Conservation (phyloP, 2,888 invertebrate species). For the Diabrotica balteata region DNA sequence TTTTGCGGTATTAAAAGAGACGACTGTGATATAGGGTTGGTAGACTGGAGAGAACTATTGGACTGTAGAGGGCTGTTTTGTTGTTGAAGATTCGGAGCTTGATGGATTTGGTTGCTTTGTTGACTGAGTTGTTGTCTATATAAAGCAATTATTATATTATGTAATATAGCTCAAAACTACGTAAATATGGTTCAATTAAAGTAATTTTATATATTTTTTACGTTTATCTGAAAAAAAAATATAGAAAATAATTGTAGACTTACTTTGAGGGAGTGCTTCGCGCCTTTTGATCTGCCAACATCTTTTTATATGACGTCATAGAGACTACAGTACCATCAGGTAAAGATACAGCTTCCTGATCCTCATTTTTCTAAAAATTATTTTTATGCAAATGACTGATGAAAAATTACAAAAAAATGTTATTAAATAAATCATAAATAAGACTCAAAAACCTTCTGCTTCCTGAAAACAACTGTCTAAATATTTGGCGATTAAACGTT, state of each 20-base stretch:
- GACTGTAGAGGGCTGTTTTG: constrained; percentile 9
- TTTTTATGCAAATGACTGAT: too few species aligned
- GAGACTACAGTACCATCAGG: constrained; percentile 48
- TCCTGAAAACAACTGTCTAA: too few species aligned
- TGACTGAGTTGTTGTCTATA: constrained; percentile 3
- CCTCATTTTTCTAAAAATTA: constrained; percentile 35
- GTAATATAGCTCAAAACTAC: too few species aligned
- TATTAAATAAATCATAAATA: too few species aligned
- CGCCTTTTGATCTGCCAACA: constrained; percentile 47
- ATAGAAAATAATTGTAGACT: constrained; percentile 6
- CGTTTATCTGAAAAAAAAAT: neutral
- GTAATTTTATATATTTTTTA: too few species aligned
- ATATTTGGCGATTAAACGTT: too few species aligned
- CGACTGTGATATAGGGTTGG: constrained; percentile 12
- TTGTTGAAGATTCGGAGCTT: constrained; percentile 1
- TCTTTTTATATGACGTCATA: constrained; percentile 47
- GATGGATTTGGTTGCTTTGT: constrained; percentile 14
- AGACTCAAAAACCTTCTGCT: too few species aligned
- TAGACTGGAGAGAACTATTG: constrained; percentile 4
- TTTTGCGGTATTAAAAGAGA: too few species aligned
- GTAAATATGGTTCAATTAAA: neutral
- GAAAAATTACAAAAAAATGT: too few species aligned
- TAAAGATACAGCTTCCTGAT: constrained; percentile 45
- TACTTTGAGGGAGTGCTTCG: constrained; percentile 32
- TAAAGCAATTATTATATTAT: constrained; percentile 6